phyloP scores from a whole-genome alignment of 2,888 invertebrate genomes.

The Dolomedes plantarius region DNA sequence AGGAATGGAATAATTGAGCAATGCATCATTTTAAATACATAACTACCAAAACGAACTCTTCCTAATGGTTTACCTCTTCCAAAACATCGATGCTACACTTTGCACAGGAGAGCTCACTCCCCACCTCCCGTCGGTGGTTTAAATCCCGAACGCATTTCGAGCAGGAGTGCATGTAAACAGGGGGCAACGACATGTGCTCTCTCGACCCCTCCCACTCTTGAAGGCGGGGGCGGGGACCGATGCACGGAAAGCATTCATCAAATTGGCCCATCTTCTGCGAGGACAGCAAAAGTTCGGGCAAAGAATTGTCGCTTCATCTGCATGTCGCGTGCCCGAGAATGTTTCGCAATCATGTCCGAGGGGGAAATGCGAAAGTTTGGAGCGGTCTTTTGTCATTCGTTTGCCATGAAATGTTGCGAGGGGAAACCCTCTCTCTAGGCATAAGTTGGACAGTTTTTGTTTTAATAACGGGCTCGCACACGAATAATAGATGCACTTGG shows the following conservation, averaged over 20 bases:
- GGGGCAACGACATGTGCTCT: neutral
- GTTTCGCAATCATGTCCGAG: slow-evolving; percentile 30
- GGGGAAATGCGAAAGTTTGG: neutral
- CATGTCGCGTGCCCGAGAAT: slow-evolving; percentile 49
- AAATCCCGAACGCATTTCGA: neutral
- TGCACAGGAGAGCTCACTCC: no score
- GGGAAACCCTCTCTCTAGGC: neutral
- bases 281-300: neutral
- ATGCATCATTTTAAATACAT: no score
- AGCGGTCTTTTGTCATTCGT: slow-evolving; percentile 1
- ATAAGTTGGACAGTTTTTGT: neutral
- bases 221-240: neutral
- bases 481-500: neutral
- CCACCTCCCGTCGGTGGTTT: neutral
- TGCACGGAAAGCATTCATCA: slow-evolving; percentile 7
- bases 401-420: slow-evolving; percentile 2
- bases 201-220: neutral
- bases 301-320: slow-evolving; percentile 62
- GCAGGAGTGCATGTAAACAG: neutral
- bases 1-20: no score
- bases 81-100: no score
- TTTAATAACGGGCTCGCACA: neutral
- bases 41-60: no score
- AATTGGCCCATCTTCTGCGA: neutral
- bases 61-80: no score